A percentile compares a stretch with the other conserved stretches of the same genome.
Evolutionary conservation across 2,888 invertebrate genomes (phyloP).

Genomic region (Tachina grossa): DNA sequence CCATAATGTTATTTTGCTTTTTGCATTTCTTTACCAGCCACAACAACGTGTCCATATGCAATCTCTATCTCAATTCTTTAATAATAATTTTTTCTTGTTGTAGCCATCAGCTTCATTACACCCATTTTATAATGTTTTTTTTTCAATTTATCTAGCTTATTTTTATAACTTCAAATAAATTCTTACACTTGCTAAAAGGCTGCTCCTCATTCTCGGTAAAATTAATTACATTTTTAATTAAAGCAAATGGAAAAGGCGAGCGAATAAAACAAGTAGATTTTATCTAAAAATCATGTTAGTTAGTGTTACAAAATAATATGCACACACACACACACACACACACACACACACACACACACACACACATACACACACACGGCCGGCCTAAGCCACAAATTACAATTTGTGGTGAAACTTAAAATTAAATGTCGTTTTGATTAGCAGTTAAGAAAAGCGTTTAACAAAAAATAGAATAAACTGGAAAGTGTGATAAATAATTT

Average conservation of each 20-base stretch:
- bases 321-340: no score
- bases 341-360: no score
- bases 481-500: constrained; percentile 37
- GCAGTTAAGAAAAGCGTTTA: constrained; percentile 5
- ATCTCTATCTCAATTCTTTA: no score
- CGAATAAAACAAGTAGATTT: constrained; percentile 27
- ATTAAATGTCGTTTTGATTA: constrained; percentile 57
- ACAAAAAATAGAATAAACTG: neutral
- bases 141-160: neutral
- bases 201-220: constrained; percentile 21
- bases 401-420: constrained; percentile 46
- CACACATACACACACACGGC: no score
- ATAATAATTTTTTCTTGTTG: neutral
- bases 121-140: constrained; percentile 46
- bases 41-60: neutral
- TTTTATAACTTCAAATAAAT: constrained; percentile 18
- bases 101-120: constrained; percentile 42
- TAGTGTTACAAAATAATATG: neutral
- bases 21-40: no score
- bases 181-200: constrained; percentile 38
- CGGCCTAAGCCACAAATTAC: neutral
- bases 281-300: constrained; percentile 48
- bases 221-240: constrained; percentile 69
- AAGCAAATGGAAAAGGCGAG: constrained; percentile 54
- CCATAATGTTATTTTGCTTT: no score